These are phyloP conservation scores for Characodon lateralis DNA, from an alignment of 2,797 vertebrate species.

Conservation along the genomic window DNA sequence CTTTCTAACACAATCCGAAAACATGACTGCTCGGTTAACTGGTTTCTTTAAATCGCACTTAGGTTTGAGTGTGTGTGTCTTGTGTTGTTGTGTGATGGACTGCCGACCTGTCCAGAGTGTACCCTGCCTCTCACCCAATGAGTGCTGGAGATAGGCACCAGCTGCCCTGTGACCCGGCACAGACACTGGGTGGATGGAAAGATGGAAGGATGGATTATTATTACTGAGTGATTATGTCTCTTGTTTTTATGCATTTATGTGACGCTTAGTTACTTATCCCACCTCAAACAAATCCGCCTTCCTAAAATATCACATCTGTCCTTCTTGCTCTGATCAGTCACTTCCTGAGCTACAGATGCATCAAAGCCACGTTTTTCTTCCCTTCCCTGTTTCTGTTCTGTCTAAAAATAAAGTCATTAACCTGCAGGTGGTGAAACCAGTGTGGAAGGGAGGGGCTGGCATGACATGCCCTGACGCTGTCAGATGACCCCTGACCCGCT, in stretches of 20 bases:
- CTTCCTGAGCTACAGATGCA: slow-evolving; percentile 71
- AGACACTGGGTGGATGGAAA: too few species aligned
- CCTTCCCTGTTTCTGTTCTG: slow-evolving; percentile 67
- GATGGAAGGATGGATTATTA: neutral
- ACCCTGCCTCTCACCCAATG: too few species aligned
- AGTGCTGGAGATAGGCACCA: too few species aligned
- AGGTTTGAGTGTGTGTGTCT: too few species aligned
- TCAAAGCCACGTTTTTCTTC: slow-evolving; percentile 67
- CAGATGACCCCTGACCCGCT: slow-evolving; percentile 69
- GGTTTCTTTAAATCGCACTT: too few species aligned
- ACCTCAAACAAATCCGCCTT: slow-evolving; percentile 33
- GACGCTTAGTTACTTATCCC: slow-evolving; percentile 10
- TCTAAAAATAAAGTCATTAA: slow-evolving; percentile 82
- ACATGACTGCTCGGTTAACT: too few species aligned
- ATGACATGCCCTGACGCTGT: slow-evolving; percentile 75
- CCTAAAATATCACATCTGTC: slow-evolving; percentile 52
- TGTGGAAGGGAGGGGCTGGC: slow-evolving; percentile 43
- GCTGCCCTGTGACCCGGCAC: too few species aligned
- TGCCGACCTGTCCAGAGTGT: too few species aligned
- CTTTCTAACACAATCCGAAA: too few species aligned
- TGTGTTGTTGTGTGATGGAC: too few species aligned
- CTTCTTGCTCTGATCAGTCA: slow-evolving; percentile 44
- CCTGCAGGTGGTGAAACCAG: slow-evolving; percentile 75
- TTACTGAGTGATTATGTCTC: neutral
- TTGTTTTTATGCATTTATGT: neutral